These are phyloP conservation scores for Xestoiulus laeticollis DNA, from an alignment of 2,888 invertebrate species.

Conservation along the genomic window DNA sequence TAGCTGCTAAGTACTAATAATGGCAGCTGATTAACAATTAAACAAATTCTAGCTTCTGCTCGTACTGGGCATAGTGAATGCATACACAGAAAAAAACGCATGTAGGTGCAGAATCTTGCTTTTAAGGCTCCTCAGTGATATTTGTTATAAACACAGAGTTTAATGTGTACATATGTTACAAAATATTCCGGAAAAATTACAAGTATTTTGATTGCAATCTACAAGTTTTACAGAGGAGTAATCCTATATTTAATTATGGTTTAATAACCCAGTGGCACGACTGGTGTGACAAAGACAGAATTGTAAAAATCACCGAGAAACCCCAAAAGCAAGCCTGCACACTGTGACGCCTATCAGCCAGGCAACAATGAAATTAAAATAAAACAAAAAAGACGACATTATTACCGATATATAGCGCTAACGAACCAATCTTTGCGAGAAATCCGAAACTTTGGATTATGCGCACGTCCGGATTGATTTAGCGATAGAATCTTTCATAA, in stretches of 20 bases:
- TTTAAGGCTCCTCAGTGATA: not conserved
- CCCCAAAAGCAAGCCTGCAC: not conserved
- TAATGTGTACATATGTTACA: too few species aligned
- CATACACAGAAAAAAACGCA: not conserved
- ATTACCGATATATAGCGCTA: not conserved
- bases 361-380: not conserved
- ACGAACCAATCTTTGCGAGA: not conserved
- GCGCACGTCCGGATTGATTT: not conserved
- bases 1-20: not conserved
- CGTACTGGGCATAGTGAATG: not conserved
- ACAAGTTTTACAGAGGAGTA: too few species aligned
- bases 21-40: not conserved
- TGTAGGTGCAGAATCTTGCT: not conserved
- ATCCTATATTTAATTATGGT: too few species aligned
- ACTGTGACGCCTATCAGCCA: not conserved
- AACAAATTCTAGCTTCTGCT: not conserved
- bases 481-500: not conserved
- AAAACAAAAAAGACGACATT: not conserved
- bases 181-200: too few species aligned
- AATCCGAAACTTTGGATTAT: not conserved
- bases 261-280: too few species aligned
- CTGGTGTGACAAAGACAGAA: too few species aligned
- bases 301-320: not conserved
- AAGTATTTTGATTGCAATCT: too few species aligned
- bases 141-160: too few species aligned